Evolutionary conservation across 2,888 invertebrate genomes (phyloP), one percentile per base, ranked within the genome.

Genomic region (Drosophila fulvimacula): DNA sequence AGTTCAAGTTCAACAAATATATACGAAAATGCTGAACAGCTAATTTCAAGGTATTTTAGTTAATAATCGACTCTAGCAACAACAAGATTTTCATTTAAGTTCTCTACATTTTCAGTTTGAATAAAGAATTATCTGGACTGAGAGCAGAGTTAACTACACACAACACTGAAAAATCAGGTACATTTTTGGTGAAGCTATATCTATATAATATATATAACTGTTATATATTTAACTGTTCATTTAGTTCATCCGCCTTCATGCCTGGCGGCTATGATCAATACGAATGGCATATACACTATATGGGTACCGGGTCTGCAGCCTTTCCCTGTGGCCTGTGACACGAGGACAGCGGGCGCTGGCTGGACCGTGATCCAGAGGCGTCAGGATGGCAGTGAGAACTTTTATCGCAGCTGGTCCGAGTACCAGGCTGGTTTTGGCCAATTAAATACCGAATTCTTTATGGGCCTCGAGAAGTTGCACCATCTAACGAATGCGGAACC

Each of bases 311-410:
- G 81, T 0, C 1, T 74, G 10, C 10, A 49, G 7, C 68, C 82
- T 5, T 88, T 84, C 27, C n/a, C 30, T 1, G 84, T 79, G 13
- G 52, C 44, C 0, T 84, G 84, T 30, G 88, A 88, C 38, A 76
- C 80, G 0, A 62, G 63, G 0, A 64, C 61, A 4, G 84, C 81
- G 15, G 82, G 77, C 5, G 95, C 95, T 0, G 95, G 95, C 2
- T 96, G 96, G 96, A 95, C 95, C 48, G 94, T 95, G 92, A 95
- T 63, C 92, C 95, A 95, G 88, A 94, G 95, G 70, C 93, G 95
- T n/a, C 93, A 93, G 69, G 95, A 95, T 73, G 96, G 95, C 0
- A 93, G 93, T 2, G 94, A 95, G 85, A 95, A 95, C 77, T 96
- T 96, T 86, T 94, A 94, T 80, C 94, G 94, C 78, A 90, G 93